Evolutionary conservation across 2,888 invertebrate genomes (phyloP), one percentile per base, ranked within the genome.

Genomic region (Imbricaverruca yamaguchii): DNA sequence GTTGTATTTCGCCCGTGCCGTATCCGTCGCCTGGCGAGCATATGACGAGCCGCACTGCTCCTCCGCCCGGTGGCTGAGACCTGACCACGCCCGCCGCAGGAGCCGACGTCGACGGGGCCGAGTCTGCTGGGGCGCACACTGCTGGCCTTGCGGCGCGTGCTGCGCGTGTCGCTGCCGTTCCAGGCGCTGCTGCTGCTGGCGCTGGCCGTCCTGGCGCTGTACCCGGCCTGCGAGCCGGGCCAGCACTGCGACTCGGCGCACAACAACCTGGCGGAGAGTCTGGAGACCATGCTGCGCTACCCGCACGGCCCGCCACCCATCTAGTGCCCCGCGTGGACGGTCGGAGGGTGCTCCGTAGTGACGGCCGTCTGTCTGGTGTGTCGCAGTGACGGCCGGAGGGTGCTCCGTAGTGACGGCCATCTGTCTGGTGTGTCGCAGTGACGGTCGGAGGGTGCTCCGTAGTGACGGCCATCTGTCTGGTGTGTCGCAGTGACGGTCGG

Each of bases 71-170:
- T 39, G 39, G 2, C 39, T 39, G 39, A 39, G 39, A 1, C 39
- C 39, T 39, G 4, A 39, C 15, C 11, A 15, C 18, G 61, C 13
- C 18, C 61, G 15, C 18, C 13, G 18, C 61, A 61, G 61, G 61
- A 8, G 61, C 39, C 39, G 39, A 39, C 39, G 61, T 61, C 18
- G 61, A 91, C 90, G 65, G 65, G 65, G 13, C n/a, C 65, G 12
- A 13, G 67, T 12, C n/a, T 13, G 25, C 67, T 67, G 67, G 25
- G 67, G 0, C 67, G 67, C 25, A 23, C 25, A 13, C 67, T 67
- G 67, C 67, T 67, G 25, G 25, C 74, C 8, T 0, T 79, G 55
- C 61, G 81, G n/a, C 67, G 81, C 13, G 81, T 18, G 53, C n/a
- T 81, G 74, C 55, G 55, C n/a, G 74, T 79, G 11, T 23, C 81